Base-by-base conservation (phyloP, 2,113 vertebrate species). In the Chelonoidis abingdonii region DNA sequence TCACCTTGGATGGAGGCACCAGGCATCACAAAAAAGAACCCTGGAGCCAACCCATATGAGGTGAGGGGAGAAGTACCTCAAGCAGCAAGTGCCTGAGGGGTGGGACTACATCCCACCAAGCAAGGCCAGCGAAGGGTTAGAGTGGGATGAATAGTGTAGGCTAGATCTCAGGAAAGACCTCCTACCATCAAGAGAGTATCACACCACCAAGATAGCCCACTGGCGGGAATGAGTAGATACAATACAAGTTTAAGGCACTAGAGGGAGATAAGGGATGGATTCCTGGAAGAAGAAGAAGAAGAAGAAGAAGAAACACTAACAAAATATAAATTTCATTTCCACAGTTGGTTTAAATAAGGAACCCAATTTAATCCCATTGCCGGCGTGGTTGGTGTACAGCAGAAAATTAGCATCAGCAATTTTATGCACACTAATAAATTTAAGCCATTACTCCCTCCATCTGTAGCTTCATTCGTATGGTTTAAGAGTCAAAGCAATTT, bases 371-470 rank as follows among this genome's bases (percentile, higher is more conserved):
- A 93, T 95, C 96, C 95, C 84, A 86, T 92, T 57, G 82, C 95
- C 89, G 93, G 87, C 82, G 93, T 94, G 75, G 93, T 93, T 89
- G 89, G 97, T 95, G 96, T 97, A 97, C 96, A 90, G 94, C 95
- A 97, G 96, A 97, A 97, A 97, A 97, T 95, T 94, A 97, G 84
- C 97, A 97, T 93, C 93, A 95, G 93, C 97, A 94, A 94, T 97
- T 97, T 97, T 97, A 97, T 82, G 95, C 84, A 11, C 57, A 3
- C 95, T 97, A 97, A 97, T 97, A 97, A 97, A 97, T 97, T 97
- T 93, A 95, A 97, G 96, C 96, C 96, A 95, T 97, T 97, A 96
- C 96, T 97, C 95, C 96, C 96, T 93, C 96, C 96, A 97, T 97
- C 97, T 97, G 97, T 95, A 93, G 84, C 96, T 97, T 95, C 96